These are phyloP conservation scores for Standfussiana lucernea DNA, from an alignment of 2,888 invertebrate species.

Conservation along the genomic window DNA sequence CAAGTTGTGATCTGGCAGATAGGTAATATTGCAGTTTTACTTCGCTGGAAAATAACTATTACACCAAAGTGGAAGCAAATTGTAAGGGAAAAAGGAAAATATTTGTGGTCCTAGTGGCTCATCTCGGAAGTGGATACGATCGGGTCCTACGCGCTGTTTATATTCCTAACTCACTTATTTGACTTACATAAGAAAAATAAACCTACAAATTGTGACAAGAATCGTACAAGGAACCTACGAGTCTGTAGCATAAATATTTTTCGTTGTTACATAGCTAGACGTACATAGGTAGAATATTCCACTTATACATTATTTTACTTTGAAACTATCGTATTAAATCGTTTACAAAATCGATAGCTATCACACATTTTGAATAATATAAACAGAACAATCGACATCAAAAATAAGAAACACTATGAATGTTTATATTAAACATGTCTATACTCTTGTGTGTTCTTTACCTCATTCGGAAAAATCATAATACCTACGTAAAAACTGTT, in stretches of 20 bases:
- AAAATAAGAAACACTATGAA: too few relatives aligned
- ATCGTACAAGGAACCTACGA: conserved; percentile 19
- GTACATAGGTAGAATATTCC: conserved; percentile 4
- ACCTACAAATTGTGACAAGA: conserved; percentile 48
- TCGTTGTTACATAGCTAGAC: conserved; percentile 18
- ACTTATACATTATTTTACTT: neutral
- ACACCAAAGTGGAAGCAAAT: conserved; percentile 59
- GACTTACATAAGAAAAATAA: conserved; percentile 65
- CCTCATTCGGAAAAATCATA: too few relatives aligned
- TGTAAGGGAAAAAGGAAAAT: conserved; percentile 59
- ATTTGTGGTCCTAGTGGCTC: conserved; percentile 60
- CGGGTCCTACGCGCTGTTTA: conserved; percentile 59
- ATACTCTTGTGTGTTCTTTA: too few relatives aligned
- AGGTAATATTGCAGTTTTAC: conserved; percentile 45
- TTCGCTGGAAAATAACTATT: conserved; percentile 54
- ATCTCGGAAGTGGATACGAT: conserved; percentile 64
- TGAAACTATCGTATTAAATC: neutral
- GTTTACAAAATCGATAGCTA: too few relatives aligned
- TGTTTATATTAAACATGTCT: too few relatives aligned
- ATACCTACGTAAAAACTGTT: too few relatives aligned
- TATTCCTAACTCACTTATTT: conserved; percentile 60
- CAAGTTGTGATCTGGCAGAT: conserved; percentile 26
- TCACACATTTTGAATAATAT: too few relatives aligned
- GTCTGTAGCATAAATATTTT: conserved; percentile 44
- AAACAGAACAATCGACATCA: too few relatives aligned